Evolutionary conservation across 2,113 vertebrate species (phyloP), one percentile per base, ranked within the genome.

Genomic region (Malurus cyaneus): DNA sequence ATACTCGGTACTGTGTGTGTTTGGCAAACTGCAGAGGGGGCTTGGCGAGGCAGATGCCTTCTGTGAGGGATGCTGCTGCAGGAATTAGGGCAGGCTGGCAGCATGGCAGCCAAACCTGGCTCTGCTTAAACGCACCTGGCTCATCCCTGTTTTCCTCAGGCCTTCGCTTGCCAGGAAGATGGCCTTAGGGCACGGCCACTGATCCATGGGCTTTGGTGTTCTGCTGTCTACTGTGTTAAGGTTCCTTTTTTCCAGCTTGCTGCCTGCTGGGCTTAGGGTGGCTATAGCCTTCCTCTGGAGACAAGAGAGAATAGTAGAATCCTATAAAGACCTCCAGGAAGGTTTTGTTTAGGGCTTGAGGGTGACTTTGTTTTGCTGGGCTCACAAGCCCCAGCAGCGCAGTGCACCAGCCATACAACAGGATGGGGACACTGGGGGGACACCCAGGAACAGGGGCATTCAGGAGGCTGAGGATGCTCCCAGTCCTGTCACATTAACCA

Each of bases 21-120:
- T 26, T 42, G 31, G 7, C 26, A 18, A 34, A 36, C 18, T 4
- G 1, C 10, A 0, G 18, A n/a, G 17, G 5, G 4, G 4, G 2
- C 10, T 14, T 4, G 4, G 14, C 17, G 18, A 34, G 52, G 29
- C 6, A 12, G 49, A 7, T 14, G 18, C 18, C 29, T 34, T 11
- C 6, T n/a, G 29, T 8, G 49, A 8, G 61, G 20, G 53, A 2
- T 41, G 70, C 54, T 46, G 64, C 57, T 17, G 8, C 7, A 9
- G 76, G 42, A 57, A 17, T 24, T 5, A 4, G 54, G 36, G 17
- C 11, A 1, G 36, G 5, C 18, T 8, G n/a, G 36, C n/a, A 36
- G 49, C 23, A 0, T 4, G 16, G 25, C 8, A 4, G 46, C 17
- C 17, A 15, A 8, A 25, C 23, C 6, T 11, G 3, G 4, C 9